phyloP scores from a whole-genome alignment of 1,140 invertebrate genomes.

The Teleogryllus occipitalis region DNA sequence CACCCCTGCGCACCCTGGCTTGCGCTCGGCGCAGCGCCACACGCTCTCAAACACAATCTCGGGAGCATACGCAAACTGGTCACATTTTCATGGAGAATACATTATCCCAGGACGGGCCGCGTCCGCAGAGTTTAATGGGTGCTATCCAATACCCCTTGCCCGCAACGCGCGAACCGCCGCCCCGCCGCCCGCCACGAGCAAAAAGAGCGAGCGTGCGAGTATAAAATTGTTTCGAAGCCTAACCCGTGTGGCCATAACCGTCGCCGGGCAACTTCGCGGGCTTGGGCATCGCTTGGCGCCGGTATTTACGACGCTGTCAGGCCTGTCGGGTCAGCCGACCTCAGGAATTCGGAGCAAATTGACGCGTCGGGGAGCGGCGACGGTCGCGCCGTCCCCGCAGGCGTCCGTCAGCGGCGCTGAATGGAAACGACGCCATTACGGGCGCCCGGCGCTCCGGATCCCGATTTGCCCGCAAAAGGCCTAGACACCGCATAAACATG shows the following conservation, averaged over 20 bases:
- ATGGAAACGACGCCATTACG: background rate
- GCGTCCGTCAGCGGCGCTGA: background rate
- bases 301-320: background rate
- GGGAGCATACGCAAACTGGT: background rate
- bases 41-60: background rate
- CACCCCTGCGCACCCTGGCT: too few species aligned
- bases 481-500: background rate
- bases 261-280: background rate
- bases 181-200: background rate
- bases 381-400: background rate
- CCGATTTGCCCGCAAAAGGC: background rate
- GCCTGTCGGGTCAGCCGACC: background rate
- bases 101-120: background rate
- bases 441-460: too few species aligned
- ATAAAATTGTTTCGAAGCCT: slow-evolving; percentile 5
- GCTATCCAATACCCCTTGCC: background rate
- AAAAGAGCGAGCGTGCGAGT: background rate
- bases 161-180: background rate
- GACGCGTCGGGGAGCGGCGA: background rate
- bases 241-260: background rate
- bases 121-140: background rate
- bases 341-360: background rate
- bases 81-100: background rate
- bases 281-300: background rate
- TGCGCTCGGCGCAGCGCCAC: background rate